These are phyloP conservation scores for Callionymus lyra DNA, from an alignment of 2,113 vertebrate species.

Conservation along the genomic window DNA sequence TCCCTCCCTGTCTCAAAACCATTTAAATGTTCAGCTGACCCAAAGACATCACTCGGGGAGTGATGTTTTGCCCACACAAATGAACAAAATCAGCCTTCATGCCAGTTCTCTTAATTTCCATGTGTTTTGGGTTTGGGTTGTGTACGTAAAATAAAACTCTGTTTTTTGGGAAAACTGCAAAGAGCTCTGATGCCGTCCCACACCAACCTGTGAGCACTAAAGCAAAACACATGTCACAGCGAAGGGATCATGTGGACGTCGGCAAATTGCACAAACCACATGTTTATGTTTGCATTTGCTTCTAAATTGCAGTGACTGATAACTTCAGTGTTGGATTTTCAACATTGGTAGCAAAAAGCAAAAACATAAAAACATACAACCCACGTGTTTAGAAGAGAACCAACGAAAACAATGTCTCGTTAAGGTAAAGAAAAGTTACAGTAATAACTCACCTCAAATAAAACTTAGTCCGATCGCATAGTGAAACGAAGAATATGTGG, in stretches of 20 bases:
- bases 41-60: no score
- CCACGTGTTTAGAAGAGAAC: no score
- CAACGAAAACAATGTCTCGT: constrained; percentile 19
- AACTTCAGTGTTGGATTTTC: constrained; percentile 10
- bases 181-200: constrained; percentile 6
- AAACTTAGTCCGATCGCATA: constrained; percentile 38
- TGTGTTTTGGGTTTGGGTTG: constrained; percentile 30
- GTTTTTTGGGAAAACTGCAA: constrained; percentile 22
- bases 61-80: no score
- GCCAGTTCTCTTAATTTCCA: constrained; percentile 5
- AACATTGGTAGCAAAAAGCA: background rate
- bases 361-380: no score
- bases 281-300: constrained; percentile 43
- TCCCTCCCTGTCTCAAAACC: no score
- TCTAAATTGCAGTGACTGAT: constrained; percentile 28
- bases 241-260: constrained; percentile 28
- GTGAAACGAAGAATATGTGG: constrained; percentile 14
- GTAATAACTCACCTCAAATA: constrained; percentile 23
- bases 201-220: constrained; percentile 37
- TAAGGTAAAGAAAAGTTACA: constrained; percentile 15
- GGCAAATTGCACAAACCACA: constrained; percentile 35
- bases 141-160: constrained; percentile 8
- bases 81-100: no score
- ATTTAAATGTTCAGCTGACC: no score
- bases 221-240: constrained; percentile 34